Conservation (phyloP, 2,888 invertebrate genomes). For the Baronia brevicornis region DNA sequence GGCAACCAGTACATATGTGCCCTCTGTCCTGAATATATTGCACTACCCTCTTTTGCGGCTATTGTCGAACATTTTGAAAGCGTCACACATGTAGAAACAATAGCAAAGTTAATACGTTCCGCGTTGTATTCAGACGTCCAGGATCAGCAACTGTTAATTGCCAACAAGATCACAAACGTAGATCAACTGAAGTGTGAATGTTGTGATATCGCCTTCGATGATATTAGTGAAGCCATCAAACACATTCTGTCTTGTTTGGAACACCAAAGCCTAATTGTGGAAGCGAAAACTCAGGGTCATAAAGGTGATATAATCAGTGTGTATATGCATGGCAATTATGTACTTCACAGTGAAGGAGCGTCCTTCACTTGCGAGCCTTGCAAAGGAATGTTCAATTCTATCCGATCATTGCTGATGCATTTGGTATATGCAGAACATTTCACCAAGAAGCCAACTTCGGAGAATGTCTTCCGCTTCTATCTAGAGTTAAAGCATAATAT, state of each 20-base stretch:
- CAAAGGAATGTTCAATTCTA: conserved; percentile 50
- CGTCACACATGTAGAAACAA: conserved; percentile 44
- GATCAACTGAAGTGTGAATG: conserved; percentile 39
- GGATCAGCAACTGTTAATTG: conserved; percentile 34
- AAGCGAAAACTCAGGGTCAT: conserved; percentile 34
- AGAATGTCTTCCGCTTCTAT: conserved; percentile 62
- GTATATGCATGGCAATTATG: conserved; percentile 57
- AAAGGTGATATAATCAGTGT: conserved; percentile 62
- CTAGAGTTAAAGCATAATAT: conserved; percentile 64
- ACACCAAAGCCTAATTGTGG: conserved; percentile 45
- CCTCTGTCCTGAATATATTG: conserved; percentile 50
- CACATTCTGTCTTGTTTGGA: conserved; percentile 46
- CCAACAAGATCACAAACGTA: conserved; percentile 35
- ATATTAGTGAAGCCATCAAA: conserved; percentile 36
- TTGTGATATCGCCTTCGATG: conserved; percentile 41
- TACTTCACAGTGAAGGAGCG: conserved; percentile 54
- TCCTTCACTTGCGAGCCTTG: conserved; percentile 49
- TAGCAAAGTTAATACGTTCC: conserved; percentile 45
- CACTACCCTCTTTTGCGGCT: conserved; percentile 57
- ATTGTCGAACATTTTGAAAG: conserved; percentile 64
- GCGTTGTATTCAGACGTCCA: conserved; percentile 41
- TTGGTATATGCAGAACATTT: conserved; percentile 60
- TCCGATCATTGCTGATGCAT: conserved; percentile 51
- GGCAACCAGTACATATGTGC: conserved; percentile 63
- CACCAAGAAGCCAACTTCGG: conserved; percentile 39